Percentiles rank a stretch among this genome's conserved stretches.
These are phyloP conservation scores for Chaetodon trifascialis DNA, from an alignment of 2,113 vertebrate genomes.

Conservation along the genomic window DNA sequence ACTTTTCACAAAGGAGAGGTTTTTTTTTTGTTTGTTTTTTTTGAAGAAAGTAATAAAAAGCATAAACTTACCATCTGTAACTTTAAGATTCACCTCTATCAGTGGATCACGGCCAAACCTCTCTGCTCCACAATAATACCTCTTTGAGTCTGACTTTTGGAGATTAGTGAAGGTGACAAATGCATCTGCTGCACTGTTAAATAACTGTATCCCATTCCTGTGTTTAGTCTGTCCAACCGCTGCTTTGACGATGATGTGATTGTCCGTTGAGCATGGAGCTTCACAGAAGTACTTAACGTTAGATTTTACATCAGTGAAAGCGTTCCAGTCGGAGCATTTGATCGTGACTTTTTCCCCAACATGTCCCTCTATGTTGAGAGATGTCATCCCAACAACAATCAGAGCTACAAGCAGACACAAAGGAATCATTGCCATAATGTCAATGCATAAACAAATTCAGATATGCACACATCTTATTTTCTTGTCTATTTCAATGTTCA, in stretches of 20 bases:
- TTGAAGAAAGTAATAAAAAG: neutral
- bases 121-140: constrained; percentile 30
- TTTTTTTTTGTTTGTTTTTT: neutral
- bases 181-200: neutral
- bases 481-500: neutral
- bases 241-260: constrained; percentile 41
- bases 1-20: neutral
- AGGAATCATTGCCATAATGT: neutral
- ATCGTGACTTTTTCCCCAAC: constrained; percentile 11
- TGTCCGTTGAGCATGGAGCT: neutral
- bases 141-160: constrained; percentile 23
- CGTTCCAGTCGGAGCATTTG: neutral
- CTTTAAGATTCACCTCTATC: constrained; percentile 23
- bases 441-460: neutral
- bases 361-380: neutral
- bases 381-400: constrained; percentile 6
- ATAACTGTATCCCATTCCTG: neutral
- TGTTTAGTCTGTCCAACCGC: rapidly evolving
- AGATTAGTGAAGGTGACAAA: constrained; percentile 44
- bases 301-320: rapidly evolving
- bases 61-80: constrained; percentile 33
- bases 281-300: constrained; percentile 36
- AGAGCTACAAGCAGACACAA: constrained; percentile 29
- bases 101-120: rapidly evolving
- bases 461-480: neutral